Percentiles rank a stretch among this genome's conserved stretches.
These are phyloP conservation scores for Ochropleura leucogaster DNA, from an alignment of 2,888 invertebrate species.

Conservation along the genomic window DNA sequence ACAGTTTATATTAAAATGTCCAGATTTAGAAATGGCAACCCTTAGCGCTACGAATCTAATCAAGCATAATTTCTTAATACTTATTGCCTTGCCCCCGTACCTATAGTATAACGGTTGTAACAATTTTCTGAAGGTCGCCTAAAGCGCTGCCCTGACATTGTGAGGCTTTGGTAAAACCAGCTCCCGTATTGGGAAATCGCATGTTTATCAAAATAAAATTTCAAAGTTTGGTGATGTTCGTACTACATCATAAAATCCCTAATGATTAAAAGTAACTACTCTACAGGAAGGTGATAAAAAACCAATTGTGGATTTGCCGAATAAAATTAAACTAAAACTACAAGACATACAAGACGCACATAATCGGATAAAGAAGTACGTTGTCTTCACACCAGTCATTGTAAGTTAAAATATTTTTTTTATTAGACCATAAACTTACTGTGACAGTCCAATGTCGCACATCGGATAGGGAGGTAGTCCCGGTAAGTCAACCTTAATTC, in stretches of 20 bases:
- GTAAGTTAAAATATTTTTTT: conserved; percentile 66
- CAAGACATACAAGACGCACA: conserved; percentile 79
- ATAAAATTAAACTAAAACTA: conserved; percentile 75
- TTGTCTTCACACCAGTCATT: conserved; percentile 73
- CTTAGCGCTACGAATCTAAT: too few species aligned
- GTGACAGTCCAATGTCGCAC: not conserved
- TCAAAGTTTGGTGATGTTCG: not conserved
- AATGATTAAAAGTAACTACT: not conserved
- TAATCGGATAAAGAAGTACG: conserved; percentile 71
- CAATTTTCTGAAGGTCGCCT: too few species aligned
- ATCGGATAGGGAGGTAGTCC: too few species aligned
- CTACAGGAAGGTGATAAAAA: conserved; percentile 31
- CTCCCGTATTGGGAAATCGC: too few species aligned
- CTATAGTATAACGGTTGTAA: not conserved
- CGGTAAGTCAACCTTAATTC: not conserved
- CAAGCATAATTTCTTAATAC: too few species aligned
- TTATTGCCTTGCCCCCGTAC: too few species aligned
- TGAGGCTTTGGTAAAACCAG: too few species aligned
- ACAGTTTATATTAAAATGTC: too few species aligned
- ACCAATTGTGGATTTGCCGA: conserved; percentile 58
- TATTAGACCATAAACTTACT: too few species aligned
- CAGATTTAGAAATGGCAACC: too few species aligned
- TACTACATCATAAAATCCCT: not conserved
- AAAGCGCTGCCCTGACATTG: too few species aligned
- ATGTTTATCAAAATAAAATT: not conserved